Conservation (phyloP, 1,140 invertebrate genomes). For the Drosophila willistoni region DNA sequence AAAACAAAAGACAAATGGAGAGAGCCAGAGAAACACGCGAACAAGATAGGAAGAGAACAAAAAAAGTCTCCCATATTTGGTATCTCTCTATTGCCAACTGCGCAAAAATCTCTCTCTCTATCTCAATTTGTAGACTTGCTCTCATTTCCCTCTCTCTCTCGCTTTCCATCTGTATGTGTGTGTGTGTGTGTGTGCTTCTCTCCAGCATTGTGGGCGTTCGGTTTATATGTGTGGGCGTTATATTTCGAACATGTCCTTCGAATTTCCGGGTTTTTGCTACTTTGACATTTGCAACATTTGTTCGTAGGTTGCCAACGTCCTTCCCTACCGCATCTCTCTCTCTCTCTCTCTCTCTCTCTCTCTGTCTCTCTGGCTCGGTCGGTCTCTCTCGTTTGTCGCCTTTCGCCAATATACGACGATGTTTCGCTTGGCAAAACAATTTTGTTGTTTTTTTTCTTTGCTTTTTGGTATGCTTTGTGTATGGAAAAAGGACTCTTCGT, state of each 20-base stretch:
- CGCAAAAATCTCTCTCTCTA: slow-evolving; percentile 19
- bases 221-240: slow-evolving; percentile 58
- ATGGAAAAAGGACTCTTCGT: slow-evolving; percentile 17
- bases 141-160: not conserved
- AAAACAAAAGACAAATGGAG: slow-evolving; percentile 55
- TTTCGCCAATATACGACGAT: not conserved
- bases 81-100: not conserved
- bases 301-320: slow-evolving; percentile 21
- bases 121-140: slow-evolving; percentile 34
- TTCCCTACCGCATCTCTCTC: not conserved
- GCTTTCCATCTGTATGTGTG: not conserved
- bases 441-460: not conserved
- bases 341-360: not conserved
- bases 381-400: not conserved
- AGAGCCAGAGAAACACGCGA: not conserved
- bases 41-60: slow-evolving; percentile 1
- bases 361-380: not conserved
- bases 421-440: slow-evolving; percentile 2
- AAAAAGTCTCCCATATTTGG: slow-evolving; percentile 11
- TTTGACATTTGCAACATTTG: slow-evolving; percentile 79
- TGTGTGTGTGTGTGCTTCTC: slow-evolving; percentile 23
- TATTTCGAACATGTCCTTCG: slow-evolving; percentile 79
- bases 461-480: not conserved
- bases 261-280: slow-evolving; percentile 79
- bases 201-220: slow-evolving; percentile 1